Evolutionary conservation across 1,140 invertebrate species (phyloP).

Genomic region (silkworm (Bombyx mori)): ASM3026992v2 NC_085115.1:12391501-12392000

Average conservation of each 20-base stretch:
- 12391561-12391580: no score
- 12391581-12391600: no score
- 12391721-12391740: slow-evolving; percentile 23
- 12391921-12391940: neutral
- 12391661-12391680: neutral
- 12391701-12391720: slow-evolving; percentile 10
- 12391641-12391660: no score
- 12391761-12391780: slow-evolving; percentile 18
- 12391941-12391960: no score
- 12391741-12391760: slow-evolving; percentile 18
- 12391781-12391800: slow-evolving; percentile 18
- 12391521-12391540: no score
- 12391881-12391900: slow-evolving; percentile 2
- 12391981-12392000: no score
- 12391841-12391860: slow-evolving; percentile 10
- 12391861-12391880: slow-evolving; percentile 19
- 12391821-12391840: slow-evolving; percentile 19
- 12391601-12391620: no score
- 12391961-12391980: no score
- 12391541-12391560: no score
- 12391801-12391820: slow-evolving; percentile 20
- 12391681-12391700: neutral
- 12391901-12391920: neutral
- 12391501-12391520: no score
- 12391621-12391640: no score